Percentiles rank a stretch among this genome's conserved stretches.
phyloP scores from a whole-genome alignment of 2,888 invertebrate species.

The Diplazon laetatorius region DNA sequence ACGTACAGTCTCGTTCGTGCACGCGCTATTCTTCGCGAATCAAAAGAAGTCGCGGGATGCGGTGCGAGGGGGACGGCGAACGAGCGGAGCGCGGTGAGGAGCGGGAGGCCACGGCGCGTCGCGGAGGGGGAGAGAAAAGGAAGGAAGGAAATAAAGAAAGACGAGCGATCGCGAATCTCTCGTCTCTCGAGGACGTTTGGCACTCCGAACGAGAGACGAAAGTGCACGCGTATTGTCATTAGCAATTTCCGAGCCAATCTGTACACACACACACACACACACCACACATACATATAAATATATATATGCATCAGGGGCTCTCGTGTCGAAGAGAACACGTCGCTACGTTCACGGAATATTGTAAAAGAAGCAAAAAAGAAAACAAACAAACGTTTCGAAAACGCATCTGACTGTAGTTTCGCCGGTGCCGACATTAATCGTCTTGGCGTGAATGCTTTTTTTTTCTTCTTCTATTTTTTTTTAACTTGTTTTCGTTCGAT shows the following conservation, averaged over 20 bases:
- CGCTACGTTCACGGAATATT: too few relatives aligned
- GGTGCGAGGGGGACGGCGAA: too few relatives aligned
- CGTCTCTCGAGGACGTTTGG: background rate
- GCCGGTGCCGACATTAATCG: background rate
- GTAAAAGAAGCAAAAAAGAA: too few relatives aligned
- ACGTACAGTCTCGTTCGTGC: background rate
- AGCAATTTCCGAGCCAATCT: background rate
- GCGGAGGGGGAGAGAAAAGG: background rate
- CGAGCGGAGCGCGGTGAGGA: too few relatives aligned
- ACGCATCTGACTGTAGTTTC: background rate
- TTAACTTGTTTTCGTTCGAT: too few relatives aligned
- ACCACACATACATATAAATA: too few relatives aligned
- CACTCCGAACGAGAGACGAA: slow-evolving; percentile 15
- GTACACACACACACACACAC: too few relatives aligned
- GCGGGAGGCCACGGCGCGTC: too few relatives aligned
- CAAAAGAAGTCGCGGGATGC: too few relatives aligned
- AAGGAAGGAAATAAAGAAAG: background rate
- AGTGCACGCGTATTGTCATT: slow-evolving; percentile 17
- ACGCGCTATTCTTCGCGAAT: slow-evolving; percentile 24
- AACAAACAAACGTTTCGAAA: background rate
- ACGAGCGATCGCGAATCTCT: slow-evolving; percentile 4
- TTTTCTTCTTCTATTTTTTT: background rate
- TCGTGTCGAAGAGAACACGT: background rate
- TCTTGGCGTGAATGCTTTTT: background rate
- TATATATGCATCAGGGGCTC: too few relatives aligned